Conservation (phyloP, 1,140 invertebrate species). For the Drosophila santomea region DNA sequence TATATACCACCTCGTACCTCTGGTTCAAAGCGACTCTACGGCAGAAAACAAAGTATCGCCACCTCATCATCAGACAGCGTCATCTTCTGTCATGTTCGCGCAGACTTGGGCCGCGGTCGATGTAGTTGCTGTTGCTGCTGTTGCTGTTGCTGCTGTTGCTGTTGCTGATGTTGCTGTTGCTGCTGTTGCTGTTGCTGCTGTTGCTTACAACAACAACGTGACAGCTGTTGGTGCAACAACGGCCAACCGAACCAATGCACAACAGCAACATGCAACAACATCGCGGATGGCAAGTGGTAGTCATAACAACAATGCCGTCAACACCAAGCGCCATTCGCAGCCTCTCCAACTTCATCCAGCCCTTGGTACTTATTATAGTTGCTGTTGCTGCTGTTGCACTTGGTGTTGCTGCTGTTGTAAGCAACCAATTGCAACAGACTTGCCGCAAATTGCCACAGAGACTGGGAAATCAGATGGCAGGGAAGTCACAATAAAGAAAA, state of each 20-base stretch:
- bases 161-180: conserved; percentile 7
- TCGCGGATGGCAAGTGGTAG: conserved; percentile 51
- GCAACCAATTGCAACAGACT: conserved; percentile 54
- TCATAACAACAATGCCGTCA: conserved; percentile 61
- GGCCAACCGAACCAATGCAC: conserved; percentile 27
- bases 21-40: not conserved
- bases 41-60: conserved; percentile 27
- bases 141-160: not conserved
- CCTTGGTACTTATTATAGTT: conserved; percentile 17
- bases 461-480: conserved; percentile 24
- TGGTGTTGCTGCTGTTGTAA: conserved; percentile 34
- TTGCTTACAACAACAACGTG: conserved; percentile 38
- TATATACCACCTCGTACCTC: conserved; percentile 10
- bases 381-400: conserved; percentile 5
- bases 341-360: conserved; percentile 42
- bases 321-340: conserved; percentile 58
- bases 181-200: conserved; percentile 1
- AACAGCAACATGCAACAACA: conserved; percentile 51
- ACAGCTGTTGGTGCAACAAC: conserved; percentile 57
- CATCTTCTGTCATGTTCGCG: conserved; percentile 58
- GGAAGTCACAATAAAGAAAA: conserved; percentile 19
- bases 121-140: conserved; percentile 17
- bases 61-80: conserved; percentile 50
- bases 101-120: conserved; percentile 53
- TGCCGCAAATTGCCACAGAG: conserved; percentile 47